Evolutionary conservation across 2,888 invertebrate species (phyloP).

Genomic region (Drosophila melanosoma): DNA sequence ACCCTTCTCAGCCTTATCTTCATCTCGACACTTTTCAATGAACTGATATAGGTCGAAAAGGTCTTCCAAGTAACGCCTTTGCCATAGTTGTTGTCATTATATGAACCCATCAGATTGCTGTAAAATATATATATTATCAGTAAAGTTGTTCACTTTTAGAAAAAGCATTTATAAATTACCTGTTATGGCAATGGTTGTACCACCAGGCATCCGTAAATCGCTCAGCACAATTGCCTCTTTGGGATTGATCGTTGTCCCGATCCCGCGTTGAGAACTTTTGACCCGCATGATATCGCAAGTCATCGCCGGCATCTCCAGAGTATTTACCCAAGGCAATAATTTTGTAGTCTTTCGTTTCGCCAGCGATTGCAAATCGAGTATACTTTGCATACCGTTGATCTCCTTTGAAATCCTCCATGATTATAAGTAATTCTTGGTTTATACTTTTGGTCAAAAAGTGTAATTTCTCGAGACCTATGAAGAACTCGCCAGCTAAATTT

Average conservation of each 20-base stretch:
- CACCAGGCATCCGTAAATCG: constrained; percentile 90
- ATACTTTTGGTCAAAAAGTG: constrained; percentile 84
- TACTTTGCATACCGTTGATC: constrained; percentile 87
- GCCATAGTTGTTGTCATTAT: constrained; percentile 85
- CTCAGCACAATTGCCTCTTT: constrained; percentile 87
- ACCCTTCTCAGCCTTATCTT: constrained; percentile 87
- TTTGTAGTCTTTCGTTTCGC: constrained; percentile 88
- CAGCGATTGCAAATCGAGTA: constrained; percentile 88
- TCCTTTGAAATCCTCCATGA: constrained; percentile 87
- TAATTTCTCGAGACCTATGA: constrained; percentile 89
- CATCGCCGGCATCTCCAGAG: constrained; percentile 88
- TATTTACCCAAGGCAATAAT: constrained; percentile 88
- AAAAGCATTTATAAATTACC: constrained; percentile 78
- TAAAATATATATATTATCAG: background rate
- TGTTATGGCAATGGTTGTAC: constrained; percentile 89
- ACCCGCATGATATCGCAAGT: constrained; percentile 88
- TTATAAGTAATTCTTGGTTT: constrained; percentile 87
- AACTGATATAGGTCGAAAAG: constrained; percentile 88
- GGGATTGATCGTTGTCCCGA: constrained; percentile 89
- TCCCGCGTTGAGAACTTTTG: constrained; percentile 89
- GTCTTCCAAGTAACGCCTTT: constrained; percentile 90
- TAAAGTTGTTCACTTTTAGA: background rate
- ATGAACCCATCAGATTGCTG: constrained; percentile 89
- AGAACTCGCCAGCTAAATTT: constrained; percentile 89
- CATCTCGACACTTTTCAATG: constrained; percentile 88